These are phyloP conservation scores for Nemopilema nomurai DNA, from an alignment of 30 jellyfish, hydroid and myxozoan species.

Conservation along the genomic window DNA sequence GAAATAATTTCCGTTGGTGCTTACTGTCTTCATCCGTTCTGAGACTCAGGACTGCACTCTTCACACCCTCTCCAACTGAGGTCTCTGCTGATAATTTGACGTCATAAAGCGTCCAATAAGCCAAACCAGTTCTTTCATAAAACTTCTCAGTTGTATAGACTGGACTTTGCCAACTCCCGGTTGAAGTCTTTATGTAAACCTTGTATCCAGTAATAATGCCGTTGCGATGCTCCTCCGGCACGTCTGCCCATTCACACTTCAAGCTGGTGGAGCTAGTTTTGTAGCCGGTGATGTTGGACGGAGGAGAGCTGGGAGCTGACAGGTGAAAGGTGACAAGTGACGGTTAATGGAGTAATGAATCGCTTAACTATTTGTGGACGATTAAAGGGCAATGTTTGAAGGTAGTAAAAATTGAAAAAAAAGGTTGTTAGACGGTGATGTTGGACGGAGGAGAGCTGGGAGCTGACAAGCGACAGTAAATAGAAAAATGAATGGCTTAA, in stretches of 20 bases:
- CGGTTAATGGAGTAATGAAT: too few relatives aligned
- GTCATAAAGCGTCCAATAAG: constrained; percentile 36
- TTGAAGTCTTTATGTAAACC: constrained; percentile 5
- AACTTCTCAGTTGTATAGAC: constrained; percentile 1
- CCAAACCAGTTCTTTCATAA: constrained; percentile 12
- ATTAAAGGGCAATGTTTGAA: too few relatives aligned
- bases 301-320: constrained; percentile 46
- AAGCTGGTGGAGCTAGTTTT: constrained; percentile 41
- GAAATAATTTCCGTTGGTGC: too few relatives aligned
- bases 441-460: too few relatives aligned
- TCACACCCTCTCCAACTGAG: constrained; percentile 38
- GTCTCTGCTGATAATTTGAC: constrained; percentile 39
- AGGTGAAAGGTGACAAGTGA: too few relatives aligned
- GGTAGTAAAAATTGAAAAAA: too few relatives aligned
- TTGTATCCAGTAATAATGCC: constrained; percentile 52
- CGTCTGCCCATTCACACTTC: constrained; percentile 17
- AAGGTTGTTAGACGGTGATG: too few relatives aligned
- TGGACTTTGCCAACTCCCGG: neutral
- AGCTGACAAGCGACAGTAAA: too few relatives aligned
- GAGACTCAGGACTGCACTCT: constrained; percentile 2
- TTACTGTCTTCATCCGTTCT: constrained; percentile 67
- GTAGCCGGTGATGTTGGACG: constrained; percentile 40
- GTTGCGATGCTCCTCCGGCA: constrained; percentile 28
- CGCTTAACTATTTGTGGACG: too few relatives aligned
- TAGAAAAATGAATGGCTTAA: too few relatives aligned